Evolutionary conservation across 2,888 invertebrate species (phyloP), one percentile per base, ranked within the genome.

Genomic region (Gerris lacustris): DNA sequence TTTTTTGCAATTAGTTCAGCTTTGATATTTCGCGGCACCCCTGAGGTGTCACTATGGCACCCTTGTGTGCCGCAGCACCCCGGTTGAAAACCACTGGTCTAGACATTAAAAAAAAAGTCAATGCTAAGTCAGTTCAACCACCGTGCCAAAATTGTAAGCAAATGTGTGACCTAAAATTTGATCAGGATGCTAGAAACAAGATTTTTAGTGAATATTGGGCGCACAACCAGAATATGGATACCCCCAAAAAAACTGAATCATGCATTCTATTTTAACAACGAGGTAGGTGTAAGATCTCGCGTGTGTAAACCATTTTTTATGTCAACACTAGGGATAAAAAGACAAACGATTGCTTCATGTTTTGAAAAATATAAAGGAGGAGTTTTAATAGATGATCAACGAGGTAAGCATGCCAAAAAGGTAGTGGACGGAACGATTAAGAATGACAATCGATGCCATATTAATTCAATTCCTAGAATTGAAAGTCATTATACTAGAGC

Each of bases 301-400:
- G 47, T 47, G 47, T 47, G 47, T 47, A 47, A 47, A 47, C 6
- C 47, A 47, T 47, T 47, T 47, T 47, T 47, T 47, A 47, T 47
- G 47, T 47, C 47, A 47, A 47, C 47, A 47, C 47, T 47, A 47
- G 47, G 47, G 47, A 47, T 47, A 6, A 47, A 47, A 6, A 47
- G 47, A 11, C 47, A 11, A 47, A 47, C 47, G 11, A 11, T 47
- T 47, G 47, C 11, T 47, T 7, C 47, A 47, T 47, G 47, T 47
- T 47, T 47, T 47, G 47, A 47, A 47, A 47, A 47, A 47, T 47
- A 47, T 47, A 47, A 47, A 47, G 47, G 47, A 47, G 47, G 47
- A 47, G 47, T 47, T 47, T 47, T 47, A 47, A 47, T 47, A 11
- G 47, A 47, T 47, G 47, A 47, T 47, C 47, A 47, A 47, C 47